phyloP scores from a whole-genome alignment of 2,797 vertebrate species.

The Mormyrops attenuatus region DNA sequence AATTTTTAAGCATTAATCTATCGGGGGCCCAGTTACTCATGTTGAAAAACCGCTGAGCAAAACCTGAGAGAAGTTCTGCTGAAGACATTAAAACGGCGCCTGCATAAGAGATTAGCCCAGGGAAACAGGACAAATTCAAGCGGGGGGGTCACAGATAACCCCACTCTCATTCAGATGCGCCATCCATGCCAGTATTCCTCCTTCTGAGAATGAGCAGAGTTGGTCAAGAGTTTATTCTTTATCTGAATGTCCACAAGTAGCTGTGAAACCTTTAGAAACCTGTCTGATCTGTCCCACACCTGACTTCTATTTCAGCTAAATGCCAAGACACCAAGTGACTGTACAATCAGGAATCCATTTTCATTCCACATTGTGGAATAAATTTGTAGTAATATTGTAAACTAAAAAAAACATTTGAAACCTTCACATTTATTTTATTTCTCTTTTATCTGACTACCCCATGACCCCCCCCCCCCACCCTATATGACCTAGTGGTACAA shows the following conservation, averaged over 20 bases:
- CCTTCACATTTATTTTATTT: neutral
- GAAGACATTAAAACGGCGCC: constrained; percentile 11
- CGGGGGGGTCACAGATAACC: neutral
- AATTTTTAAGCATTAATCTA: neutral
- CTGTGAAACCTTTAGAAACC: neutral
- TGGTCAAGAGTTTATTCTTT: neutral
- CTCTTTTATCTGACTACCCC: neutral
- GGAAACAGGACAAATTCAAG: neutral
- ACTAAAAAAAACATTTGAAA: neutral
- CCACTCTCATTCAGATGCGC: neutral
- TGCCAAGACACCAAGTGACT: neutral
- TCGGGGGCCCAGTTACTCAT: constrained; percentile 17
- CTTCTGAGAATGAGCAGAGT: neutral
- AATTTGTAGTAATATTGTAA: neutral
- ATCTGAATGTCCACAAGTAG: neutral
- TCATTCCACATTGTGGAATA: neutral
- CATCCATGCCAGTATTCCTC: neutral
- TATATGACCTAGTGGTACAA: neutral
- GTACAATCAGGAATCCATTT: neutral
- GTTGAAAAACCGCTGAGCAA: neutral
- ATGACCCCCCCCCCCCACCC: neutral
- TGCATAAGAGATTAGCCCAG: neutral
- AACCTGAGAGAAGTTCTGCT: constrained; percentile 19
- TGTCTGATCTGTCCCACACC: neutral
- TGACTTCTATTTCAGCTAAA: neutral